Conservation (phyloP, 2,888 invertebrate genomes). For the Protophormia terraenovae region DNA sequence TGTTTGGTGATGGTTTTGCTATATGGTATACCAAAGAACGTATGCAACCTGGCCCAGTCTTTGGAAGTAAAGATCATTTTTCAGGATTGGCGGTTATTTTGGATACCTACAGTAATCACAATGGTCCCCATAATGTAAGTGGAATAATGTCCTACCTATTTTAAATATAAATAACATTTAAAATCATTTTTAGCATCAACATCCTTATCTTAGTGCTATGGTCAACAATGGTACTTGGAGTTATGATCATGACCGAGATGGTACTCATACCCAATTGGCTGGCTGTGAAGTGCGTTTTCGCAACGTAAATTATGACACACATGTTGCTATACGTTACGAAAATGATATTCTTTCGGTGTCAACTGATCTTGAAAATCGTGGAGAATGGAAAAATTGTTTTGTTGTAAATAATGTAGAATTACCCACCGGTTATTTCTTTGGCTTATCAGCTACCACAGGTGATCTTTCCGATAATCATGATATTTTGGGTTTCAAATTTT, state of each 20-base stretch:
- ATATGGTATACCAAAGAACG: slow-evolving; percentile 95
- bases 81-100: slow-evolving; percentile 94
- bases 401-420: slow-evolving; percentile 92
- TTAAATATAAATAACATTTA: not conserved
- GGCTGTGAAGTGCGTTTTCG: slow-evolving; percentile 98
- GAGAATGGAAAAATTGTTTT: slow-evolving; percentile 97
- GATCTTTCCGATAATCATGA: slow-evolving; percentile 98
- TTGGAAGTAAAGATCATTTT: slow-evolving; percentile 96
- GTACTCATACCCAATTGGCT: slow-evolving; percentile 97
- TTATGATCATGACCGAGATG: slow-evolving; percentile 99
- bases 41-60: slow-evolving; percentile 92
- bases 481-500: slow-evolving; percentile 94
- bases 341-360: slow-evolving; percentile 94
- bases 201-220: slow-evolving; percentile 99
- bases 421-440: slow-evolving; percentile 97
- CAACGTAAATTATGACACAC: slow-evolving; percentile 94
- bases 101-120: slow-evolving; percentile 99
- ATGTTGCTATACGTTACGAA: slow-evolving; percentile 94
- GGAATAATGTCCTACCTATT: too few species aligned
- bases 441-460: slow-evolving; percentile 97
- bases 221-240: slow-evolving; percentile 96
- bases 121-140: slow-evolving; percentile 98
- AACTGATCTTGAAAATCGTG: slow-evolving; percentile 94
- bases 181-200: slow-evolving; percentile 89
- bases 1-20: slow-evolving; percentile 98